Evolutionary conservation across 1,140 invertebrate genomes (phyloP), one percentile per base, ranked within the genome.

Genomic region (Drosophila auraria): DNA sequence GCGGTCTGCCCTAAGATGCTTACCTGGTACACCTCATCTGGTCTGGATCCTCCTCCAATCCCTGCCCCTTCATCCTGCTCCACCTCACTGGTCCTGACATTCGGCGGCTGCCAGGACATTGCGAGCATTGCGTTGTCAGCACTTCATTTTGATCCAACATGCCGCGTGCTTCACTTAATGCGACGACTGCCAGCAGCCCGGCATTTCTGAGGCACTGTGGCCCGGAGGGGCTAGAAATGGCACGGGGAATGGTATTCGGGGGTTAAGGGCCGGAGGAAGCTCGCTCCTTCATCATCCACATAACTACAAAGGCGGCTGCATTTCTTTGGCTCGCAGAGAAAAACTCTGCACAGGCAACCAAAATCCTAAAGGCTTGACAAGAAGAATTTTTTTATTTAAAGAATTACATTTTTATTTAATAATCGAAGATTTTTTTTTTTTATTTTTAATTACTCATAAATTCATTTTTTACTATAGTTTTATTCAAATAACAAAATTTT

Each of bases 81-180:
- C 44, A 42, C 71, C 63, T 25, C 50, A 47, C 63, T 63, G 51
- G 38, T 53, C 27, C 65, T 56, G 61, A 64, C 61, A 56, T 64
- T 64, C 61, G 61, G 61, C 23, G 61, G 61, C 50, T 56, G 61
- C 50, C 68, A 71, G 68, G 68, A 71, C 64, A 71, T 71, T 71
- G 64, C 68, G 40, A 49, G 77, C 84, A 90, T 82, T 66, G 62
- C 82, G 82, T 81, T 89, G 86, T 89, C 86, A 89, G 86, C 86
- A 89, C 86, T 90, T 89, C 86, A 89, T 90, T 89, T 90, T 84
- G 86, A 86, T 87, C 82, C 86, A 87, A 78, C 81, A 79, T 89
- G 78, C 86, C 66, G 78, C 78, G 78, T 89, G 82, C 86, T 89
- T 89, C 82, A 86, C 86, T 90, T 90, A 90, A 89, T 90, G 84